phyloP scores from a whole-genome alignment of 2,797 vertebrate genomes.

The Argya squamiceps region DNA sequence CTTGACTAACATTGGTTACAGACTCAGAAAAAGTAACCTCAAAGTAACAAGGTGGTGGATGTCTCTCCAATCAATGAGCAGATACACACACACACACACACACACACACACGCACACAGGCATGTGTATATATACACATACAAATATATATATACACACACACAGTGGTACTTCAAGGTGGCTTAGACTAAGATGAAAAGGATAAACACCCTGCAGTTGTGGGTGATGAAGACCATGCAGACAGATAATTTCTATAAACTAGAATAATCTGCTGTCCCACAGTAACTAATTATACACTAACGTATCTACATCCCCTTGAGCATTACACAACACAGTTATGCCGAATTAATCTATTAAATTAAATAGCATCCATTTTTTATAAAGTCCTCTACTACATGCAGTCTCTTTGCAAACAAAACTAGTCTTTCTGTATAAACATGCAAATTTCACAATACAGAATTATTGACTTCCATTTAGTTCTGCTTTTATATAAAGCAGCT shows the following conservation, averaged over 20 bases:
- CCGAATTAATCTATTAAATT: not conserved
- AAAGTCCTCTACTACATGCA: not conserved
- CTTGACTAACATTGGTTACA: not conserved
- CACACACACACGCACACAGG: no score
- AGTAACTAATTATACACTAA: not conserved
- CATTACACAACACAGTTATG: not conserved
- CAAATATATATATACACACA: not conserved
- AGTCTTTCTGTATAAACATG: not conserved
- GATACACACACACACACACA: not conserved
- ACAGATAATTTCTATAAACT: not conserved
- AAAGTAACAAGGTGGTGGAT: not conserved
- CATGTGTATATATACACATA: fast-evolving
- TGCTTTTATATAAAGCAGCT: not conserved
- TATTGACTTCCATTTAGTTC: not conserved
- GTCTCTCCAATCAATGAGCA: not conserved
- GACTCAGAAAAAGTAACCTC: not conserved
- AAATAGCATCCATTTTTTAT: not conserved
- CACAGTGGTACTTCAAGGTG: not conserved
- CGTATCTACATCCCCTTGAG: not conserved
- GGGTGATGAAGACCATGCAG: not conserved
- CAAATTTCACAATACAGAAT: not conserved
- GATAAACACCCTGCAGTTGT: not conserved
- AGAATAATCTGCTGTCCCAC: not conserved
- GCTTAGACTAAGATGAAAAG: not conserved
- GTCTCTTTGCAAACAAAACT: not conserved